phyloP scores from a whole-genome alignment of 1,140 invertebrate genomes.

The Psix sp. region DNA sequence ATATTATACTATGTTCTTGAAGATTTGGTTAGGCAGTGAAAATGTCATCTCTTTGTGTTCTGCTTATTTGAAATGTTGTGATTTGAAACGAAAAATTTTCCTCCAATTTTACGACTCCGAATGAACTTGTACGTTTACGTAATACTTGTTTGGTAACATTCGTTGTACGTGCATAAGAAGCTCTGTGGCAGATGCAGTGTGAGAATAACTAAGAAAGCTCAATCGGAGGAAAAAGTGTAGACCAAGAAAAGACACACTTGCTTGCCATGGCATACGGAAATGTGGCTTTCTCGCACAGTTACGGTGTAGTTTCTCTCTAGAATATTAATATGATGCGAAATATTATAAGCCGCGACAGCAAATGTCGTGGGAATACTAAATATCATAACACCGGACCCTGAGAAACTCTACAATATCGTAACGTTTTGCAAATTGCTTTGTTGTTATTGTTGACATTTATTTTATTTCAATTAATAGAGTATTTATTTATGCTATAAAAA shows the following conservation, averaged over 20 bases:
- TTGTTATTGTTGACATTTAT: conserved; percentile 3
- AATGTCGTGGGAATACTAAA: conserved; percentile 75
- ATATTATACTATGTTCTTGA: conserved; percentile 31
- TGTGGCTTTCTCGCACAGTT: conserved; percentile 56
- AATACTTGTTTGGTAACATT: conserved; percentile 53
- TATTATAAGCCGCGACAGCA: conserved; percentile 77
- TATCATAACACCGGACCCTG: conserved; percentile 71
- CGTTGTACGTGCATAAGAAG: conserved; percentile 42
- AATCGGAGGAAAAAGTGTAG: conserved; percentile 28
- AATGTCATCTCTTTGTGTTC: conserved; percentile 27
- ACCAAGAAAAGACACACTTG: conserved; percentile 51
- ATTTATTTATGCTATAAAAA: no score
- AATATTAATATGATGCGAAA: conserved; percentile 78
- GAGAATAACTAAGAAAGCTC: conserved; percentile 59
- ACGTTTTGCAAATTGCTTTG: conserved; percentile 19
- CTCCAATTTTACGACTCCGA: conserved; percentile 47
- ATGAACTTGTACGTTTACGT: conserved; percentile 47
- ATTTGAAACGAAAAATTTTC: conserved; percentile 47
- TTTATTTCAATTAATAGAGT: conserved; percentile 22
- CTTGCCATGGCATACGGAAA: conserved; percentile 24
- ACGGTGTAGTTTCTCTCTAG: conserved; percentile 67
- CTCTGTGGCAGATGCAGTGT: conserved; percentile 21
- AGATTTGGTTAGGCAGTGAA: conserved; percentile 27
- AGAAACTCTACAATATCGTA: conserved; percentile 46
- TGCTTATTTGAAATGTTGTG: conserved; percentile 31